Evolutionary conservation across 2,113 vertebrate species (phyloP).

Genomic region (Nibea coibor): DNA sequence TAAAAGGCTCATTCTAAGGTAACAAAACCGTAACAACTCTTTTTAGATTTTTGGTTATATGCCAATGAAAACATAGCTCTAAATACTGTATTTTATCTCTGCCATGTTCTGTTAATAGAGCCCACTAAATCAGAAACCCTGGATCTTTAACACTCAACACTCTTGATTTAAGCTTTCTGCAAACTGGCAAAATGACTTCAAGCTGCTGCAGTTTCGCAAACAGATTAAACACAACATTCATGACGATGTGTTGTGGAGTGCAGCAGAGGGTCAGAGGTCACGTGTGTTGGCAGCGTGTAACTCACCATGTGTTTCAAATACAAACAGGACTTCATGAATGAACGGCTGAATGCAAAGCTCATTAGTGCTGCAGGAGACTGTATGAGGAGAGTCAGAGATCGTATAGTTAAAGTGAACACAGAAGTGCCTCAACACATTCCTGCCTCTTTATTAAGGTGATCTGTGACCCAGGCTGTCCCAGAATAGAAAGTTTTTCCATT

Average conservation of each 20-base stretch:
- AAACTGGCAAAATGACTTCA: conserved; percentile 5
- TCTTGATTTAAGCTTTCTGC: conserved; percentile 1
- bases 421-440: conserved; percentile 65
- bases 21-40: too few relatives aligned
- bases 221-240: background rate
- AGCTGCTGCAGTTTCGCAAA: background rate
- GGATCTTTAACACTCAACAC: too few relatives aligned
- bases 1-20: too few relatives aligned
- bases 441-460: conserved; percentile 72
- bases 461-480: conserved; percentile 58
- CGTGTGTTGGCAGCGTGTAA: conserved; percentile 44
- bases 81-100: too few relatives aligned
- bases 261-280: conserved; percentile 53
- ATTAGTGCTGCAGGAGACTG: conserved; percentile 62
- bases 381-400: conserved; percentile 43
- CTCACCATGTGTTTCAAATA: conserved; percentile 57
- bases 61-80: too few relatives aligned
- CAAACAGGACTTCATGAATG: conserved; percentile 32
- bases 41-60: too few relatives aligned
- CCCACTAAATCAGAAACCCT: too few relatives aligned
- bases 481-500: conserved; percentile 60
- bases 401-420: conserved; percentile 47
- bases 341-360: conserved; percentile 52
- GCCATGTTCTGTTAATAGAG: too few relatives aligned
- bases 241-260: conserved; percentile 1